Conservation (phyloP, 1,140 invertebrate species). For the Campoletis sonorensis region DNA sequence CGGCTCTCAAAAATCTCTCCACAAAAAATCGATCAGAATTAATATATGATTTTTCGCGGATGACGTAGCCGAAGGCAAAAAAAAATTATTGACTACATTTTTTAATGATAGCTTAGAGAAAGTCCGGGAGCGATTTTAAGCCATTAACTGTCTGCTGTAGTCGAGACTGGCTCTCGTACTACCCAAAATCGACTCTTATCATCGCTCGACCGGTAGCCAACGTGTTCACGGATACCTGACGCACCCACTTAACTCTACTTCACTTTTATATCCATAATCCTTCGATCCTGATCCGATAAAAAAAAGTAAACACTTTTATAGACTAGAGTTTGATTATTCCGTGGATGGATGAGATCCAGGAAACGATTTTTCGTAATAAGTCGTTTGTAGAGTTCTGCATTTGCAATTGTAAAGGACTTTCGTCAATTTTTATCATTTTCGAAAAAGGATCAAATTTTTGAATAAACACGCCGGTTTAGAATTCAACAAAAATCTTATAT, state of each 20-base stretch:
- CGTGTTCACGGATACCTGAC: background rate
- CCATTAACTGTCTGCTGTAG: background rate
- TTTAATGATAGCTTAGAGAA: background rate
- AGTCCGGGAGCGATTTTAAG: slow-evolving; percentile 4
- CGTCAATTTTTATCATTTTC: background rate
- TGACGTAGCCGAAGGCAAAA: background rate
- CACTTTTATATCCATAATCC: background rate
- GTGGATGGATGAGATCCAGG: background rate
- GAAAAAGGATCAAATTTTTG: too few species aligned
- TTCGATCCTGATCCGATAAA: background rate
- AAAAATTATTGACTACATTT: slow-evolving; percentile 34
- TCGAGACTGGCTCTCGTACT: slow-evolving; percentile 11
- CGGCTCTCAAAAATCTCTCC: background rate
- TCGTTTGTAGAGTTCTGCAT: too few species aligned
- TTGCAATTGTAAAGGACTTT: background rate
- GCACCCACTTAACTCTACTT: slow-evolving; percentile 10
- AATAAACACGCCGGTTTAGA: too few species aligned
- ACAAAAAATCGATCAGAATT: background rate
- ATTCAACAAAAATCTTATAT: too few species aligned
- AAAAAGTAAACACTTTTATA: background rate
- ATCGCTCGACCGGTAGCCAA: slow-evolving; percentile 49
- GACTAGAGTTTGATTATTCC: background rate
- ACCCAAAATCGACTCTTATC: slow-evolving; percentile 49
- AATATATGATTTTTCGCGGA: background rate
- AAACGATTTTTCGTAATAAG: background rate